Percentiles rank a stretch among this genome's conserved stretches.
phyloP scores from a whole-genome alignment of 2,113 vertebrate genomes.

The Suricata suricatta region DNA sequence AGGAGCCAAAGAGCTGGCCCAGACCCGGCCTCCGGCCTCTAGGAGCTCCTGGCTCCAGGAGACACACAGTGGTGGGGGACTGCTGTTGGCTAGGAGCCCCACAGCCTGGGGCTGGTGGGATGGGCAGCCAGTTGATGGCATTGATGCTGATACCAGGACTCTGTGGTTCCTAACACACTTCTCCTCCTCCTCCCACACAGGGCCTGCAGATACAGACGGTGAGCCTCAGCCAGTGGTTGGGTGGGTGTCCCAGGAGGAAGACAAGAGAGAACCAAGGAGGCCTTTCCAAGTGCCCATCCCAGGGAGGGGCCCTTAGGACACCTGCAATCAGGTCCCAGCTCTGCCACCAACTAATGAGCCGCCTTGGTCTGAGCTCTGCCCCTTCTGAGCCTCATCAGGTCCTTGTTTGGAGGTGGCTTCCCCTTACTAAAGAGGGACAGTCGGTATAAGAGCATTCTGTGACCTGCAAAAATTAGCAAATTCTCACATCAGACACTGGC shows the following conservation, averaged over 20 bases:
- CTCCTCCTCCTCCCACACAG: neutral
- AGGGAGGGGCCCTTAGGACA: neutral
- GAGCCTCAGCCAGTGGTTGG: neutral
- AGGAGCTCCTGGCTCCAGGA: neutral
- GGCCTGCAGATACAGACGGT: constrained; percentile 39
- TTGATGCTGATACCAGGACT: neutral
- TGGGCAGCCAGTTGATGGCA: neutral
- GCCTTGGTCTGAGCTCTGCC: too few species aligned
- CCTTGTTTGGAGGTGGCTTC: neutral
- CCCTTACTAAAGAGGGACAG: neutral
- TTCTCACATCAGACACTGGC: neutral
- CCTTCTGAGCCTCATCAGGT: neutral
- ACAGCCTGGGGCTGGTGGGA: neutral
- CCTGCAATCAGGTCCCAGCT: neutral
- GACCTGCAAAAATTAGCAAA: neutral
- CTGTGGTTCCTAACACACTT: neutral
- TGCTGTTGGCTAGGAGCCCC: neutral
- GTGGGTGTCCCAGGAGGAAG: neutral
- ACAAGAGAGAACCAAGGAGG: neutral
- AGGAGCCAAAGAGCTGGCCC: neutral
- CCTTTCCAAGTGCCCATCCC: neutral
- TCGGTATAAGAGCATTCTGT: neutral
- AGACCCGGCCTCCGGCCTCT: neutral
- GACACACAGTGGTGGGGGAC: neutral
- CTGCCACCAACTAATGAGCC: neutral